Base-by-base conservation (phyloP, 2,797 vertebrate genomes). In the Kryptolebias ocellatus region DNA sequence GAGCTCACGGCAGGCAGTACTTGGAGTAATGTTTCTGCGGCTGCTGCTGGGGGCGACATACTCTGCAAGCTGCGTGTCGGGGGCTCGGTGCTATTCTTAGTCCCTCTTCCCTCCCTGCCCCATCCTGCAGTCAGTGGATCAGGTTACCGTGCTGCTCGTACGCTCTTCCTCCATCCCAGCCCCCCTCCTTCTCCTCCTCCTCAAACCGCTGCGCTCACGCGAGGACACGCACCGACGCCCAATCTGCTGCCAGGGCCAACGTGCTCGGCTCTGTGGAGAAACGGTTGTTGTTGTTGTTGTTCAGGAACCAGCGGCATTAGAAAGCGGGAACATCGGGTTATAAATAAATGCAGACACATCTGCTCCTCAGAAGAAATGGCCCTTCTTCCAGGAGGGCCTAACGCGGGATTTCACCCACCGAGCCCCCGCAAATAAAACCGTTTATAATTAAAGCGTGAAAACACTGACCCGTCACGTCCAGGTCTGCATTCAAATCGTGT, bases 61-160 rank as follows among this genome's bases (percentile, higher is more conserved):
- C 74, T 76, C 67, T 72, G 78, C 37, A 20, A 78, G 52, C 81
- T 67, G 75, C 81, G 77, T 88, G 81, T 90, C 85, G 78, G 83
- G 20, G 49, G 57, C 82, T 79, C 67, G 4, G 24, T 66, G 81
- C 89, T 93, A 92, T 92, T 92, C 86, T 92, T 91, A 91, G 89
- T 75, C 20, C 11, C 51, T 50, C 67, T 77, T 85, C 76, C 80
- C 83, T 86, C 87, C 78, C 72, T 67, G 76, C 86, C 87, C 88
- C 83, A 71, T 88, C 75, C 85, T 90, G 90, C 90, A 91, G 85
- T 89, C 76, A 70, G 77, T 83, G 83, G 87, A 89, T 93, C 91
- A 74, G 81, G 89, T 92, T 91, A 89, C 90, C 12, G 55, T 80
- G 78, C 80, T 83, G 79, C 64, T 74, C 72, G 82, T 59, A 83